Evolutionary conservation across 2,113 vertebrate species (phyloP).

Genomic region (Vicugna pacos): DNA sequence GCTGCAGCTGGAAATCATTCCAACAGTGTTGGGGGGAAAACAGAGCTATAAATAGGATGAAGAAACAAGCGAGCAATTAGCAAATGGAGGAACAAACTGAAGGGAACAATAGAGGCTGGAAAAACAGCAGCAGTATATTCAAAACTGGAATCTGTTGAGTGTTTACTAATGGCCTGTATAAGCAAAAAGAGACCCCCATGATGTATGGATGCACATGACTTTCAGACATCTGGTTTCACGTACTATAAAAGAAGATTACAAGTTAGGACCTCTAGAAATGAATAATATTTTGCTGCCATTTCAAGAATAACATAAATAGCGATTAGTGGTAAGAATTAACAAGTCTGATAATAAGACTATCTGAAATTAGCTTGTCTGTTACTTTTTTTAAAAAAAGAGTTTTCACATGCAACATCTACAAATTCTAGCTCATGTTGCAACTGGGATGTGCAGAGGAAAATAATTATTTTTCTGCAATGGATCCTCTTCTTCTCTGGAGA

Average conservation of each 20-base stretch:
- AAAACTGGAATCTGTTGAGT: not conserved
- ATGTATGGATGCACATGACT: rapidly evolving
- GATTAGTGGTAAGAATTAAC: not conserved
- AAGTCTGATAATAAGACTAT: not conserved
- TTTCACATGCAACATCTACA: not conserved
- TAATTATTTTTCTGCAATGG: not conserved
- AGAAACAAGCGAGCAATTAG: conserved; percentile 38
- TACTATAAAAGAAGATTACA: not conserved
- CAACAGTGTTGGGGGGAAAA: not conserved
- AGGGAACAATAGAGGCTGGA: not conserved
- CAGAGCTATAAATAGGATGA: conserved; percentile 15
- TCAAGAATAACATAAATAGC: not conserved
- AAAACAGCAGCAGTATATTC: not conserved
- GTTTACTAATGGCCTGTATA: not conserved
- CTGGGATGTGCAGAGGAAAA: not conserved
- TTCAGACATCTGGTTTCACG: not conserved
- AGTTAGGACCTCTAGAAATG: not conserved
- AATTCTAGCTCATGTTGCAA: not conserved
- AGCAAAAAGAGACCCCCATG: not conserved
- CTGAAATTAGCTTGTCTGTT: not conserved
- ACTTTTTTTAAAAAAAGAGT: not conserved
- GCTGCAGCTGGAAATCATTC: conserved; percentile 56
- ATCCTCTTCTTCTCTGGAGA: not conserved
- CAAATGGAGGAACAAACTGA: not conserved
- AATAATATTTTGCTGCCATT: not conserved